Evolutionary conservation across 2,797 vertebrate species (phyloP).

Genomic region (Lagodon rhomboides): DNA sequence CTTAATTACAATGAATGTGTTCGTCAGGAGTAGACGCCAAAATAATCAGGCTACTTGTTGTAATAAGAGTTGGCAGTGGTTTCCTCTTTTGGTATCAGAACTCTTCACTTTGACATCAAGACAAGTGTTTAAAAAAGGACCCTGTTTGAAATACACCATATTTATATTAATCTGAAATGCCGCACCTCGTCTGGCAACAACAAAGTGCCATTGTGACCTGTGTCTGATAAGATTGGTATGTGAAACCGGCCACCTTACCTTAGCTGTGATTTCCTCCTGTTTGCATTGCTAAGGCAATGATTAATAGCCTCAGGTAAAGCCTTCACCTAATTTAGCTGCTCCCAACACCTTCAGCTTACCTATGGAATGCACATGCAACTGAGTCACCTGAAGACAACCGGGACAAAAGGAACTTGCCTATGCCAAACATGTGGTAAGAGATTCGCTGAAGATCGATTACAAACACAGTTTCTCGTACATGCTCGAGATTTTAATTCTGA

Average conservation of each 20-base stretch:
- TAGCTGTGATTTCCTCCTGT: slow-evolving; percentile 4
- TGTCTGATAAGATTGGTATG: neutral
- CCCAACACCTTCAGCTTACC: slow-evolving; percentile 11
- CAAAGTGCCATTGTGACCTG: neutral
- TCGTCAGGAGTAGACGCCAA: neutral
- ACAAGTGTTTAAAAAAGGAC: neutral
- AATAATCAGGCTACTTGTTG: neutral
- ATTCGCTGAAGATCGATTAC: neutral
- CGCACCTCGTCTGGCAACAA: neutral
- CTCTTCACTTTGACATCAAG: slow-evolving; percentile 5
- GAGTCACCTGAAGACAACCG: slow-evolving; percentile 29
- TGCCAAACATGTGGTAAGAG: neutral
- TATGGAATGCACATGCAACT: slow-evolving; percentile 40
- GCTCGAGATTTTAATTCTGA: slow-evolving; percentile 9
- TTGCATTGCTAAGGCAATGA: slow-evolving; percentile 8
- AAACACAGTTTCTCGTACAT: neutral
- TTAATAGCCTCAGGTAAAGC: neutral
- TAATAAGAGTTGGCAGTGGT: neutral
- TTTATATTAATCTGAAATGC: neutral
- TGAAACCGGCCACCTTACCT: neutral
- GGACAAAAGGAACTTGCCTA: neutral
- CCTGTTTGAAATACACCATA: neutral
- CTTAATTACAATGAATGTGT: neutral
- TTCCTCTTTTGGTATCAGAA: slow-evolving; percentile 3
- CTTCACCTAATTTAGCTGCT: slow-evolving; percentile 27